phyloP scores from a whole-genome alignment of 2,888 invertebrate species.

The Timandra comae region DNA sequence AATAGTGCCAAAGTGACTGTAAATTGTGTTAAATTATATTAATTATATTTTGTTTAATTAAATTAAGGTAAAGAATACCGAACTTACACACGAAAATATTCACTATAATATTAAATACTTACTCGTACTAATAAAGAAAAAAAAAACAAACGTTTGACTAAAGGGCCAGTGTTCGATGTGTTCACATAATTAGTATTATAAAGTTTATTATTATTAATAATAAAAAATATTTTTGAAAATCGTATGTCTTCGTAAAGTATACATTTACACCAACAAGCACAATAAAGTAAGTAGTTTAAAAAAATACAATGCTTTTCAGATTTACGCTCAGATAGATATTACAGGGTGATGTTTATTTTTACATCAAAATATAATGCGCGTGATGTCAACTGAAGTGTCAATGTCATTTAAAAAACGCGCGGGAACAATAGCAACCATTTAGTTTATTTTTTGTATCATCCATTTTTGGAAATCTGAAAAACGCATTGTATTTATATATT shows the following conservation, averaged over 20 bases:
- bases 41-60: conserved; percentile 26
- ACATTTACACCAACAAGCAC: conserved; percentile 38
- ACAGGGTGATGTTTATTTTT: no score
- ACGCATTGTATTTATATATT: no score
- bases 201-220: conserved; percentile 15
- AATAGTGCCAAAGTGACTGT: conserved; percentile 18
- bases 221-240: conserved; percentile 21
- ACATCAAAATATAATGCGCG: no score
- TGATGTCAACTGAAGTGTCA: no score
- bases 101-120: conserved; percentile 61
- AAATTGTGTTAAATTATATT: conserved; percentile 22
- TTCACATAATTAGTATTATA: conserved; percentile 26
- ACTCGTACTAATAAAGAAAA: conserved; percentile 51
- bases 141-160: conserved; percentile 48
- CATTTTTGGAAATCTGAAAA: no score
- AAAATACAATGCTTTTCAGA: conserved; percentile 24
- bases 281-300: conserved; percentile 26
- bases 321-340: no score
- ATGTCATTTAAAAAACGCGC: no score
- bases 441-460: no score
- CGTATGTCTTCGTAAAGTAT: conserved; percentile 14
- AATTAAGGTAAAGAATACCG: conserved; percentile 35
- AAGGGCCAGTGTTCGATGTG: conserved; percentile 69
- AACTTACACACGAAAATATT: conserved; percentile 46
- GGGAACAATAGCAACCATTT: no score